phyloP scores from a whole-genome alignment of 2,888 invertebrate species.

The Eulithis prunata region DNA sequence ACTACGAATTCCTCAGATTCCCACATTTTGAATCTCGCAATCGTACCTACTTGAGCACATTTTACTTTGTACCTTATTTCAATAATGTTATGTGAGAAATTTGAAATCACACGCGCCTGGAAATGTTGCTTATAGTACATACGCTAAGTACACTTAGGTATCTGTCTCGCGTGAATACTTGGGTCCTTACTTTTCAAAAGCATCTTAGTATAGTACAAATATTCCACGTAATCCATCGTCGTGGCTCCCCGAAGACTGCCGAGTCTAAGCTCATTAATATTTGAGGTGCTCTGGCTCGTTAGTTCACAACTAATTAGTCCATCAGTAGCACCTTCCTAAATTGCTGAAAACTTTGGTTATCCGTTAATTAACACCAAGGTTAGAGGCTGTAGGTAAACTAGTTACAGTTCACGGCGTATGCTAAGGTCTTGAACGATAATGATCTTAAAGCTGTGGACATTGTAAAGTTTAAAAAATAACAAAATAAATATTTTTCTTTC shows the following conservation, averaged over 20 bases:
- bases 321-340: conserved; percentile 47
- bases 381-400: neutral
- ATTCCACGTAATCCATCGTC: conserved; percentile 26
- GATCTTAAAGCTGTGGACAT: neutral
- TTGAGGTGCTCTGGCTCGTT: conserved; percentile 46
- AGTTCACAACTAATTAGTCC: conserved; percentile 49
- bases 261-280: conserved; percentile 49
- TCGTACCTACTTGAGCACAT: too few relatives aligned
- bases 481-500: too few relatives aligned
- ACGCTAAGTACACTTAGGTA: too few relatives aligned
- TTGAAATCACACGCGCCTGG: too few relatives aligned
- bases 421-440: too few relatives aligned
- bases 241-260: conserved; percentile 27
- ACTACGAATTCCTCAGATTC: neutral
- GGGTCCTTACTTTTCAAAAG: too few relatives aligned
- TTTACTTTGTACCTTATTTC: too few relatives aligned
- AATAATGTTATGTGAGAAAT: too few relatives aligned
- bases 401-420: neutral
- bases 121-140: too few relatives aligned
- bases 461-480: too few relatives aligned
- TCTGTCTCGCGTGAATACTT: too few relatives aligned
- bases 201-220: neutral
- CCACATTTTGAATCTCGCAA: too few relatives aligned
- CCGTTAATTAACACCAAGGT: conserved; percentile 37
- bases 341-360: conserved; percentile 46